Conservation (phyloP, 2,888 invertebrate species). For the Anoncus sp. region DNA sequence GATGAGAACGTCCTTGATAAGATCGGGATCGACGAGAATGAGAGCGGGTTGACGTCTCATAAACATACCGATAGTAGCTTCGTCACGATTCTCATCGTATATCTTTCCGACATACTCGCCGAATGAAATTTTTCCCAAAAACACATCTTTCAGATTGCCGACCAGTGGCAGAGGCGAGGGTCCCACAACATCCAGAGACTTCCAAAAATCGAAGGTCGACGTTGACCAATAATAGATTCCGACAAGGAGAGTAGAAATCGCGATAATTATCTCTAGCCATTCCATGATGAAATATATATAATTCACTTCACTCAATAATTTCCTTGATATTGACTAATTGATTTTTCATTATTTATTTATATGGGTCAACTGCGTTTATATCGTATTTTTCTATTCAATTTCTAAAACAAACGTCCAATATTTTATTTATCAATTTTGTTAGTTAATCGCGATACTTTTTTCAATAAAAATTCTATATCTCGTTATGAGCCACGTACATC, state of each 20-base stretch:
- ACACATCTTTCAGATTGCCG: conserved; percentile 82
- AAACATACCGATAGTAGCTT: conserved; percentile 70
- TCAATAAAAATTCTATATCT: no score
- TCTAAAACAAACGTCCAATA: no score
- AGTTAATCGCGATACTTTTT: no score
- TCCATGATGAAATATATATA: conserved; percentile 50
- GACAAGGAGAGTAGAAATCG: not conserved
- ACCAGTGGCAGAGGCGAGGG: conserved; percentile 80
- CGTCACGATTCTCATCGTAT: conserved; percentile 64
- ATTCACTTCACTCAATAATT: no score
- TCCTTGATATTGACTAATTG: no score
- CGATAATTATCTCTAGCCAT: conserved; percentile 42
- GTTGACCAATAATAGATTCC: conserved; percentile 66
- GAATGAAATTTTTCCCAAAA: conserved; percentile 75
- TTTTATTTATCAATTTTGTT: no score
- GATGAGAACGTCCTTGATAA: conserved; percentile 72
- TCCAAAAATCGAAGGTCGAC: conserved; percentile 81
- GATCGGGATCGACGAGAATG: conserved; percentile 69
- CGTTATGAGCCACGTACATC: no score
- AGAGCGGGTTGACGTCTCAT: conserved; percentile 65
- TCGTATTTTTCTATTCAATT: no score
- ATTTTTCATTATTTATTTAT: no score
- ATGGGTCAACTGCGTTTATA: no score
- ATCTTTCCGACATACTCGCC: conserved; percentile 77
- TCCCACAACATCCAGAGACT: conserved; percentile 78